These are phyloP conservation scores for Pangasius mekongensis DNA, from an alignment of 2,797 vertebrate species.

Conservation along the genomic window DNA sequence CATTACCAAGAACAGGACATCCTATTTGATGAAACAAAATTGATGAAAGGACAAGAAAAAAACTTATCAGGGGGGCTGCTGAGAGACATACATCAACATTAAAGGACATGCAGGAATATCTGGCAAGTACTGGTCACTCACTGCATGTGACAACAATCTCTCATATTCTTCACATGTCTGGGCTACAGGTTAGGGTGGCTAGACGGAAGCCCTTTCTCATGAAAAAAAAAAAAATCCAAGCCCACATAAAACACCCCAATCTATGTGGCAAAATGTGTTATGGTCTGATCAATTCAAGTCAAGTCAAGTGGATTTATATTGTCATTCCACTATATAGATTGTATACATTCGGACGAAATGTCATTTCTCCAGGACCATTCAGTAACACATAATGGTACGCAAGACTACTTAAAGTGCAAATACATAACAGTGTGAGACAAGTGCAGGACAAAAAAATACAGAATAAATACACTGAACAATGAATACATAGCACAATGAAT, in stretches of 20 bases:
- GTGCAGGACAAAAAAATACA: neutral
- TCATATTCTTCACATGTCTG: neutral
- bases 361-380: neutral
- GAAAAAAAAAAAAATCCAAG: neutral
- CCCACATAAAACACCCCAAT: neutral
- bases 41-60: neutral
- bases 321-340: neutral
- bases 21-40: neutral
- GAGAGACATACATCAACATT: neutral
- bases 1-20: conserved; percentile 13
- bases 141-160: neutral
- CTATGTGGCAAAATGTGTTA: neutral
- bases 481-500: neutral
- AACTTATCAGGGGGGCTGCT: neutral
- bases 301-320: neutral
- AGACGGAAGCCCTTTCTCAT: neutral
- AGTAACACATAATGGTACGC: neutral
- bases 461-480: neutral
- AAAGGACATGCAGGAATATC: neutral
- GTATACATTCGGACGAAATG: neutral
- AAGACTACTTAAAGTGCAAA: neutral
- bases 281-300: neutral
- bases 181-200: neutral
- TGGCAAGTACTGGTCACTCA: neutral
- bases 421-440: neutral